Evolutionary conservation across 2,113 vertebrate species (phyloP), one percentile per base, ranked within the genome.

Genomic region (Leucopternis melanops): DNA sequence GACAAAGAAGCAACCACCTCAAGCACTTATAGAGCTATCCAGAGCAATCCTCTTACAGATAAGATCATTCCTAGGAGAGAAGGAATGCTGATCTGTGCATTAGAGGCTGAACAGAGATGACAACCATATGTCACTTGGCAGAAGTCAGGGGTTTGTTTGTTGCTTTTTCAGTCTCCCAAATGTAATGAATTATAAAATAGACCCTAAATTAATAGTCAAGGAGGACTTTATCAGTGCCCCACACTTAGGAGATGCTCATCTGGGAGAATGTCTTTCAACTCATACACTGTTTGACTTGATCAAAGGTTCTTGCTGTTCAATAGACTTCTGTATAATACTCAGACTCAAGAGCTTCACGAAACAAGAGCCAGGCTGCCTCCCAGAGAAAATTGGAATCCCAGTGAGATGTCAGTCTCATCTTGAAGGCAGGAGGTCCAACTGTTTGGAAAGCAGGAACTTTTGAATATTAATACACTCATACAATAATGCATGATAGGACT

Each of bases 171-270:
- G 55, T 36, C 75, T 97, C 91, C 88, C 92, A 79, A 50, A 84
- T 80, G 86, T 94, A 95, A 95, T 97, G 86, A 97, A 95, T 96
- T 96, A 95, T 97, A 95, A 97, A 97, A 90, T 19, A 96, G 74
- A 95, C n/a, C 38, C 84, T 47, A 89, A 97, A 94, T 94, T 95
- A 95, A 91, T 80, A 92, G 94, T 77, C 92, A 94, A 73, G 77
- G 62, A 92, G 83, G 91, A 96, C 78, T 95, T 90, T 87, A 81
- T 77, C 88, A 89, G 91, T 70, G 92, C 49, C 69, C 42, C 58
- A 58, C 65, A 79, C 84, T 95, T 92, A 16, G 74, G 94, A 95
- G 70, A 69, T 25, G 40, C 81, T 92, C 95, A 81, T 91, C 6
- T 14, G 96, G 88, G 92, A 94, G 73, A 88, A 88, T 65, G 65